A percentile compares a stretch with the other conserved stretches of the same genome.
Conservation (phyloP, 2,113 vertebrate species). For the Dasyornis broadbenti region DNA sequence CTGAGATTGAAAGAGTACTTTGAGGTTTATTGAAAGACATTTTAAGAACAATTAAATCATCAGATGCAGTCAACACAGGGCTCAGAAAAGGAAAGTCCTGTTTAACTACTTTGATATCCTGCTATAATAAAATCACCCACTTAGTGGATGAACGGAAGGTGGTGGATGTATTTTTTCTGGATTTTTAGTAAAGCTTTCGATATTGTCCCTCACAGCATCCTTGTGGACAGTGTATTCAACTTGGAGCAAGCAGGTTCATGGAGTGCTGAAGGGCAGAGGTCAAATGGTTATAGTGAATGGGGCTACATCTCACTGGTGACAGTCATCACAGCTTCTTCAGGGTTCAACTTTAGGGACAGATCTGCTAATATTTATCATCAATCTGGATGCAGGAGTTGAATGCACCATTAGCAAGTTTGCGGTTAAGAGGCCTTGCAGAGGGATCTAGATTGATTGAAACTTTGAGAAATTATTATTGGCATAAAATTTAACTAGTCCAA, state of each 20-base stretch:
- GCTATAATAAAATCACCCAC: neutral
- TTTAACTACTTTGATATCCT: neutral
- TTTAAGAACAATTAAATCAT: neutral
- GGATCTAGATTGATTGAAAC: neutral
- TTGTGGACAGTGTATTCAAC: neutral
- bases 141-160: neutral
- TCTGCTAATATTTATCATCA: accelerated
- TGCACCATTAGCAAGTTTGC: neutral
- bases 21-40: neutral
- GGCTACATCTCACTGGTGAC: neutral
- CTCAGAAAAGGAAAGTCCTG: neutral
- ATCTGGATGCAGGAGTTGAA: neutral
- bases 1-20: neutral
- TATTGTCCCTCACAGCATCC: neutral
- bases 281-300: neutral
- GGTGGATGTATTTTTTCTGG: neutral
- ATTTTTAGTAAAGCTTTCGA: neutral
- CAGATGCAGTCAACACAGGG: neutral
- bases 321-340: neutral
- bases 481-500: neutral
- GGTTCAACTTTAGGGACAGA: neutral
- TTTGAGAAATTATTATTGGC: neutral
- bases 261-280: neutral
- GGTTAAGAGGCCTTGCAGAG: neutral
- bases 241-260: neutral